Conservation (phyloP, 2,888 invertebrate species). For the Hoplodrina ambigua region DNA sequence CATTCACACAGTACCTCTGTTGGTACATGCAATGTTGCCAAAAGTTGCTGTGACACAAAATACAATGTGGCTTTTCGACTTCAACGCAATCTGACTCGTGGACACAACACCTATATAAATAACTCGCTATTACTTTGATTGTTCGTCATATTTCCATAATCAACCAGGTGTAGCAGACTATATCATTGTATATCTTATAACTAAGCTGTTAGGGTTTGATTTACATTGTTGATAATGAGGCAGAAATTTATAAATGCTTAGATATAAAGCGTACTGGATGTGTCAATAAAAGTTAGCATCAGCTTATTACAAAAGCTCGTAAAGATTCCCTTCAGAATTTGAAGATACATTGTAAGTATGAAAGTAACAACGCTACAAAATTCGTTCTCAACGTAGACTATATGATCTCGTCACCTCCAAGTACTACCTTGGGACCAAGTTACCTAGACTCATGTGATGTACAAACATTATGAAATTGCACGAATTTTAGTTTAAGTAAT, state of each 20-base stretch:
- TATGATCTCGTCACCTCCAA: slow-evolving; percentile 3
- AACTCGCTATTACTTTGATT: slow-evolving; percentile 11
- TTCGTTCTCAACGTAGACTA: background rate
- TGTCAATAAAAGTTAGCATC: slow-evolving; percentile 8
- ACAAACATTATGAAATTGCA: background rate
- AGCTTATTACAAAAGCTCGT: slow-evolving; percentile 13
- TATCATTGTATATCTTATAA: slow-evolving; percentile 46
- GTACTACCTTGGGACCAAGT: background rate
- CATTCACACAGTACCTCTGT: no score
- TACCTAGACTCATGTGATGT: background rate
- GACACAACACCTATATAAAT: background rate
- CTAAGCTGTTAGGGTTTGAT: slow-evolving; percentile 44
- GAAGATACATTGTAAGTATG: slow-evolving; percentile 13
- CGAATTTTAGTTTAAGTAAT: background rate
- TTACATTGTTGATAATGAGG: slow-evolving; percentile 46
- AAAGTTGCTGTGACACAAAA: background rate
- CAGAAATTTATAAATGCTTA: slow-evolving; percentile 29
- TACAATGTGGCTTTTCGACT: background rate
- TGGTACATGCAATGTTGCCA: no score
- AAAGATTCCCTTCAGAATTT: slow-evolving; percentile 11
- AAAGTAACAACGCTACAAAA: slow-evolving; percentile 11
- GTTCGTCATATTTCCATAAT: slow-evolving; percentile 32
- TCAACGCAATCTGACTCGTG: background rate
- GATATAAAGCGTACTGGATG: slow-evolving; percentile 41
- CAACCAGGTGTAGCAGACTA: background rate